Evolutionary conservation across 2,113 vertebrate species (phyloP), one percentile per base, ranked within the genome.

Genomic region (Nematolebias whitei): DNA sequence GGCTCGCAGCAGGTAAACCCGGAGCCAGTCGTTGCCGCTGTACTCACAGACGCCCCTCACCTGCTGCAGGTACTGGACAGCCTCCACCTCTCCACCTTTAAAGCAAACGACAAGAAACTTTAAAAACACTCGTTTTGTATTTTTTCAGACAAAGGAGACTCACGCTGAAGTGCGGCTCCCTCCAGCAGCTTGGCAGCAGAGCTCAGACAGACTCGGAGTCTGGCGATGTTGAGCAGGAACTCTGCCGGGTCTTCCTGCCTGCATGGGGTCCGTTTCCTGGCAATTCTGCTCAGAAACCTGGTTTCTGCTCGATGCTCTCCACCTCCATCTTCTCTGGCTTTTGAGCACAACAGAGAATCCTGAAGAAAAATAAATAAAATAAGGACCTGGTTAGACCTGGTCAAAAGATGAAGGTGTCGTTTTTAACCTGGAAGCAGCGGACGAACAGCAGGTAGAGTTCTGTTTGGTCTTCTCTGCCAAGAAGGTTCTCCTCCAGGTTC

Each of bases 381-480:
- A 35, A 5, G 9, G 32, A 10, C 32, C 32, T 35, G 32, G 10
- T 35, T 10, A 35, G 5, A 45, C n/a, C 19, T 9, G n/a, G 4
- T 8, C 10, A 47, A 41, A 41, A 15, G 14, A 15, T 15, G 3
- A 18, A 22, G 54, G 2, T 19, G 20, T 9, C 10, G 1, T n/a
- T 1, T 38, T 55, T 76, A 45, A 90, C 92, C 85, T 93, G 90
- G 80, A 93, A 92, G 66, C 92, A 92, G 85, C 89, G 93, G 74
- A 90, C 88, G 52, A 93, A 93, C 53, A 93, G 87, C 57, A 87
- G 76, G 68, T 92, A 90, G 47, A 93, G 91, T 50, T 93, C 89
- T 9, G 85, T 89, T 3, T 20, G 74, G 62, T 93, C 91, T 1
- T 88, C 85, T 32, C 0, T 13, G 16, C 18, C 58, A 0, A 93